phyloP scores from a whole-genome alignment of 1,140 invertebrate species.

The Drosophila carrolli region DNA sequence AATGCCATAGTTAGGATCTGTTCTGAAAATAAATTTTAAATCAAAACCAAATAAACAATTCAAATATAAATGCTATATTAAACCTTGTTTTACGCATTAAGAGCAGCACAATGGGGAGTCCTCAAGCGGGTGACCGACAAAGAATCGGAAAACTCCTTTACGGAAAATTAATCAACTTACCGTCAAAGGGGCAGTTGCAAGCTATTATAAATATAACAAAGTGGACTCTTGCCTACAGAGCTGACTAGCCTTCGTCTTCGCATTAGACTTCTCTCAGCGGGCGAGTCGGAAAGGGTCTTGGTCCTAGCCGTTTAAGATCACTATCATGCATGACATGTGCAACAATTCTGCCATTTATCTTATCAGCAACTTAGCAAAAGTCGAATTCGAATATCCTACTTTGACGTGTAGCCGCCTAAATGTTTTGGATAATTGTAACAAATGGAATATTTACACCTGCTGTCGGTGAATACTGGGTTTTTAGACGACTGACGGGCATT shows the following conservation, averaged over 20 bases:
- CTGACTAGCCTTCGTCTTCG: slow-evolving; percentile 3
- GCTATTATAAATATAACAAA: slow-evolving; percentile 58
- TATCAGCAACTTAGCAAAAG: slow-evolving; percentile 61
- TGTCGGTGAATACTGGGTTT: slow-evolving; percentile 21
- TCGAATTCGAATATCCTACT: slow-evolving; percentile 37
- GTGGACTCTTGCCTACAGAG: slow-evolving; percentile 5
- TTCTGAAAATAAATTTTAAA: no score
- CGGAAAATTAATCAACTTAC: slow-evolving; percentile 56
- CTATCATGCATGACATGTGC: slow-evolving; percentile 44
- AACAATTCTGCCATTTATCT: slow-evolving; percentile 73
- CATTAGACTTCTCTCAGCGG: slow-evolving; percentile 30
- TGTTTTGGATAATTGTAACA: slow-evolving; percentile 78
- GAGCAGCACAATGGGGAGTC: slow-evolving; percentile 20
- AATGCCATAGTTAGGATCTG: no score
- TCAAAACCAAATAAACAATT: no score
- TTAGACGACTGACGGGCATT: slow-evolving; percentile 46
- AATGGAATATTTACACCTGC: slow-evolving; percentile 69
- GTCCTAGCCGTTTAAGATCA: slow-evolving; percentile 12
- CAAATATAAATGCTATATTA: no score
- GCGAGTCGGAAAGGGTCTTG: slow-evolving; percentile 8
- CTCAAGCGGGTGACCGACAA: slow-evolving; percentile 10
- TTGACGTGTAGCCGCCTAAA: slow-evolving; percentile 41
- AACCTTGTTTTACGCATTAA: no score
- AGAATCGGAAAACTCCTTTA: neutral
- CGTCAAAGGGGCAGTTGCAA: slow-evolving; percentile 48